phyloP scores from a whole-genome alignment of 2,113 vertebrate genomes.

The Xenus cinereus region DNA sequence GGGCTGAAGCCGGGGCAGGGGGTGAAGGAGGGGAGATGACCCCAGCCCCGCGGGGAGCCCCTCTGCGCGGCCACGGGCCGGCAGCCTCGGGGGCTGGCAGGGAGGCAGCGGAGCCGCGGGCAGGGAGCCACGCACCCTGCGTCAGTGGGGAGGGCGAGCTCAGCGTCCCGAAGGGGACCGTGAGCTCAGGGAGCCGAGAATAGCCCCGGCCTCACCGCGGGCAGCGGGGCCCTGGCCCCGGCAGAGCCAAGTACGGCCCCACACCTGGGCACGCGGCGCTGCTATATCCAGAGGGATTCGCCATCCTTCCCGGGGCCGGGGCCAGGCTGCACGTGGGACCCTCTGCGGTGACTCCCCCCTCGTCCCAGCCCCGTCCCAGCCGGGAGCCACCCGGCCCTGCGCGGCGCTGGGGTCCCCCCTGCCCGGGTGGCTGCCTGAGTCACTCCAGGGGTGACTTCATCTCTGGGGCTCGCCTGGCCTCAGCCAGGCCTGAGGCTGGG shows the following conservation, averaged over 20 bases:
- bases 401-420: not conserved
- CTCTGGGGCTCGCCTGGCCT: not conserved
- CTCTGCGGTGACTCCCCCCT: not conserved
- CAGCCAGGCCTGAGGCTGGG: not conserved
- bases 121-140: not conserved
- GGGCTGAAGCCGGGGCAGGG: not conserved
- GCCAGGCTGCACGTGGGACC: not conserved
- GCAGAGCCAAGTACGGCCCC: not conserved
- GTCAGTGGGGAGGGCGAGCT: not conserved
- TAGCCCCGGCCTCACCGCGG: constrained; percentile 14
- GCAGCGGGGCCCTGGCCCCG: not conserved
- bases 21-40: not conserved
- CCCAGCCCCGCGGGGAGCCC: not conserved
- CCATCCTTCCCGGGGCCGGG: not conserved
- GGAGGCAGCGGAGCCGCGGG: rapidly evolving
- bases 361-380: not conserved
- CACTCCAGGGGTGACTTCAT: not conserved
- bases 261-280: not conserved
- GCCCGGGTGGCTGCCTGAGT: not conserved
- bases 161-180: not conserved
- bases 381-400: not conserved
- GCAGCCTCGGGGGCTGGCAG: not conserved
- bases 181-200: constrained; percentile 55
- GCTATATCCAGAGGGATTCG: constrained; percentile 2
- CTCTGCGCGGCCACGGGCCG: rapidly evolving